Evolutionary conservation across 1,140 invertebrate genomes (phyloP), one percentile per base, ranked within the genome.

Genomic region (Halictus rubicundus): DNA sequence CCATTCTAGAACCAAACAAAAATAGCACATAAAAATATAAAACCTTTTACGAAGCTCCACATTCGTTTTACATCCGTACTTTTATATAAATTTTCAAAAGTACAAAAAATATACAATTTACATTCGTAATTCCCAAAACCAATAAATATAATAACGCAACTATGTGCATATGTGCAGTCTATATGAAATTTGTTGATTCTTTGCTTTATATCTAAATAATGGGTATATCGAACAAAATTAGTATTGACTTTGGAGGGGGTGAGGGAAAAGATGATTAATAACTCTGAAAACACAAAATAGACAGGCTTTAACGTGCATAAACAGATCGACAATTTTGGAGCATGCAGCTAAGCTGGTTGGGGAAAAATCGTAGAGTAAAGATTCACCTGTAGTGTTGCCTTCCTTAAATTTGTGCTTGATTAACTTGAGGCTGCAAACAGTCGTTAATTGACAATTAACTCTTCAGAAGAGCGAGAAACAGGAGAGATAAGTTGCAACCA

Each of bases 371-470:
- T 59, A 32, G 63, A 75, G 77, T 74, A 19, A 65, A 59, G 64
- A 70, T 68, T 84, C 85, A 93, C 92, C 92, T 93, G 89, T 84
- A 69, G 88, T 88, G 87, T 91, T 88, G 87, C 90, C 92, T 89
- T 93, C 92, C 91, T 92, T 92, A 84, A 90, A 89, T 88, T 92
- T 92, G 82, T 90, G 89, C 84, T 92, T 93, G 90, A 93, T 89
- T 88, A 92, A 88, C 89, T 93, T 93, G 90, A 93, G 84, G 91
- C 92, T 93, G 92, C 88, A 92, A 93, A 93, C 89, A 93, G 88
- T 88, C 79, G 90, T 89, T 90, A 92, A 91, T 91, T 89, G 88
- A 90, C 87, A 90, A 91, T 92, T 93, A 93, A 91, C 89, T 89
- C 88, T 90, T 90, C 87, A 68, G 82, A 87, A 90, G 85, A 90